phyloP scores from a whole-genome alignment of 2,113 vertebrate species.

The Tachuris rubrigastra region DNA sequence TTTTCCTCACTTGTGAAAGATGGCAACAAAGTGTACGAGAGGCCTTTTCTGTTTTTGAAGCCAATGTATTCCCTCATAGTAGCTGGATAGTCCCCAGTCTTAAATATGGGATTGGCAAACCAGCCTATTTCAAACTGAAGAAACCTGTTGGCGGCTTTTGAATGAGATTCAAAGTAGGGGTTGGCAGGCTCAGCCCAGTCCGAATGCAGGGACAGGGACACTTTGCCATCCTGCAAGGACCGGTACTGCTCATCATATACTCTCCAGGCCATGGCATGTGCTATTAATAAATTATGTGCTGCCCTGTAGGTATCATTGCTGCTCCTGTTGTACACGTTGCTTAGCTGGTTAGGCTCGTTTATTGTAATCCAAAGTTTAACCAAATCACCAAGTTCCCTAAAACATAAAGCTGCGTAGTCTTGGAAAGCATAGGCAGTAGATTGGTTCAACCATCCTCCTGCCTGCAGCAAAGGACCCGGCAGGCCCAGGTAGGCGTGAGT shows the following conservation, averaged over 20 bases:
- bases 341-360: conserved; percentile 90
- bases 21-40: conserved; percentile 72
- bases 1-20: conserved; percentile 79
- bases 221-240: conserved; percentile 69
- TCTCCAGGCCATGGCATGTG: conserved; percentile 88
- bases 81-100: conserved; percentile 78
- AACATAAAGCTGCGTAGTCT: conserved; percentile 86
- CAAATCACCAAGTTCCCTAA: conserved; percentile 83
- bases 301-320: conserved; percentile 77
- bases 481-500: conserved; percentile 81
- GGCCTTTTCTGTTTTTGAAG: conserved; percentile 63
- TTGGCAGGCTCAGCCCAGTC: conserved; percentile 95
- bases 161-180: conserved; percentile 81
- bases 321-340: conserved; percentile 74
- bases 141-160: conserved; percentile 80
- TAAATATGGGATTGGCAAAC: conserved; percentile 89
- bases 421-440: conserved; percentile 82
- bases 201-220: conserved; percentile 88
- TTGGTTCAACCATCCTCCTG: conserved; percentile 87
- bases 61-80: conserved; percentile 79
- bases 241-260: conserved; percentile 76
- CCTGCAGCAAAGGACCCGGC: conserved; percentile 73
- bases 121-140: conserved; percentile 90
- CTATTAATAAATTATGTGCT: conserved; percentile 86
- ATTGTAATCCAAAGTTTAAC: conserved; percentile 93